These are phyloP conservation scores for Tipula lateralis DNA, from an alignment of 2,888 invertebrate species.

Conservation along the genomic window DNA sequence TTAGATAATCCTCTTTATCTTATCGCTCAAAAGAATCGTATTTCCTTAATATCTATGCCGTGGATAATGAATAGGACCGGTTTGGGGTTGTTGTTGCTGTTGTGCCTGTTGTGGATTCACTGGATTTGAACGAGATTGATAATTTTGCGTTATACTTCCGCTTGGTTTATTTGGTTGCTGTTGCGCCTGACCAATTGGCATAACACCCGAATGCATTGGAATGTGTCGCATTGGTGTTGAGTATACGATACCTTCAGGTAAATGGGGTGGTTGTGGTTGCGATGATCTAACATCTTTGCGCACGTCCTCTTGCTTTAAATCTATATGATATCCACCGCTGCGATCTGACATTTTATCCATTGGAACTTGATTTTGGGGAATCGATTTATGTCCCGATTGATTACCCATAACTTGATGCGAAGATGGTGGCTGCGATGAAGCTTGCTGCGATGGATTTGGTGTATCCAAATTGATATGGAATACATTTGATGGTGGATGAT, in stretches of 20 bases:
- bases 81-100: conserved; percentile 39
- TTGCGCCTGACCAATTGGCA: conserved; percentile 38
- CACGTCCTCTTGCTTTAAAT: conserved; percentile 43
- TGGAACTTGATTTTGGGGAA: conserved; percentile 43
- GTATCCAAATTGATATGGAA: conserved; percentile 48
- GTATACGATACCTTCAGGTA: conserved; percentile 45
- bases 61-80: conserved; percentile 41
- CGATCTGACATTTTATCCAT: conserved; percentile 48
- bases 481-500: conserved; percentile 44
- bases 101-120: conserved; percentile 41
- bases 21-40: neutral
- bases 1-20: neutral
- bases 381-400: conserved; percentile 35
- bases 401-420: conserved; percentile 40
- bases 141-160: conserved; percentile 78
- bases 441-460: conserved; percentile 40
- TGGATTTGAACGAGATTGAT: conserved; percentile 60
- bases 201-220: conserved; percentile 45
- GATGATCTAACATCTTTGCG: conserved; percentile 35
- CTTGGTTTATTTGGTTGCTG: conserved; percentile 67
- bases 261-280: conserved; percentile 40
- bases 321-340: conserved; percentile 42
- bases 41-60: conserved; percentile 35
- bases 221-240: conserved; percentile 45
- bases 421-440: neutral